phyloP scores from a whole-genome alignment of 2,113 vertebrate genomes.

The Coptodon bakossiorum region DNA sequence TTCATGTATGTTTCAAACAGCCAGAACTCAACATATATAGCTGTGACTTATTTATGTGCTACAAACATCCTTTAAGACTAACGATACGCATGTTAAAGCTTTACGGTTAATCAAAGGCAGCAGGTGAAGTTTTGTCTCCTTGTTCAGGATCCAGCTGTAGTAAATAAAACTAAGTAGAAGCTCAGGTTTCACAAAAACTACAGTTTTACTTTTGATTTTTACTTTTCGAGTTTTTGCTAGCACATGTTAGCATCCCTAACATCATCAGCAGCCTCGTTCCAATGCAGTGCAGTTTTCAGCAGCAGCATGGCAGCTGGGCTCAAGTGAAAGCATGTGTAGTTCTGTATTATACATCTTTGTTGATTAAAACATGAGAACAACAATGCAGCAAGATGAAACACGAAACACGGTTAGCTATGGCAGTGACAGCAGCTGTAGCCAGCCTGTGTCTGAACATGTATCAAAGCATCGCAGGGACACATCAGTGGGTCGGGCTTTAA shows the following conservation, averaged over 20 bases:
- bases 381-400: background rate
- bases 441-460: background rate
- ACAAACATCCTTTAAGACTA: background rate
- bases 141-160: background rate
- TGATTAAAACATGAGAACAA: background rate
- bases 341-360: background rate
- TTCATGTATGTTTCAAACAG: background rate
- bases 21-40: background rate
- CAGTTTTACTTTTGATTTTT: background rate
- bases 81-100: background rate
- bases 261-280: background rate
- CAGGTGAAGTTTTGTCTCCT: background rate
- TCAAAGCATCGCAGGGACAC: background rate
- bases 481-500: background rate
- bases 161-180: background rate
- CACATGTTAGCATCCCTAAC: background rate
- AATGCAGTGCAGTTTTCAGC: background rate
- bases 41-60: background rate
- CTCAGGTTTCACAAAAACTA: background rate
- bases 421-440: no score
- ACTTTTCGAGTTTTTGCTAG: background rate
- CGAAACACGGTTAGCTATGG: background rate
- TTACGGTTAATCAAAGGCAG: background rate
- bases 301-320: background rate
- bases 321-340: background rate